Conservation (phyloP, 2,113 vertebrate genomes). For the Podilymbus podiceps region DNA sequence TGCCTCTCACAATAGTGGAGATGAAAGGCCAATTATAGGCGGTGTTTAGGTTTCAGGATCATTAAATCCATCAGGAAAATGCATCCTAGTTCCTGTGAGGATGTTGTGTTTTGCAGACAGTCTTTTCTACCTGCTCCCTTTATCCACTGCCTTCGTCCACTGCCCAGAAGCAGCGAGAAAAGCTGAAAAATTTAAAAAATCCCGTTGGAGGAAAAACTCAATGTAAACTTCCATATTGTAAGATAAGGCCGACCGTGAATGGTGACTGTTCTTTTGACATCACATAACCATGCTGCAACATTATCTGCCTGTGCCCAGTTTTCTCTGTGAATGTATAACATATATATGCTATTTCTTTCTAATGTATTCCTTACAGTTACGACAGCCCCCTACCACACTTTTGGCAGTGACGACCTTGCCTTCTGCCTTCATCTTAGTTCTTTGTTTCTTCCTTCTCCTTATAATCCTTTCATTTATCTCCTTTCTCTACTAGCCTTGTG, state of each 20-base stretch:
- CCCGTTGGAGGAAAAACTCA: background rate
- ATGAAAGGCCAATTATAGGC: background rate
- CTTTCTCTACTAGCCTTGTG: background rate
- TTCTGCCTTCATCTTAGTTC: background rate
- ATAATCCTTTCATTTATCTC: background rate
- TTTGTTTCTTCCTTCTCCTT: background rate
- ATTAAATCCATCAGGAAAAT: slow-evolving; percentile 20
- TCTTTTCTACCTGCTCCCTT: background rate
- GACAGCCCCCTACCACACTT: background rate
- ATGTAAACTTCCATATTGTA: background rate
- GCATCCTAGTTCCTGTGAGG: background rate
- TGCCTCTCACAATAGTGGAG: background rate
- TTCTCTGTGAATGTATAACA: background rate
- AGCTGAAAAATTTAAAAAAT: background rate
- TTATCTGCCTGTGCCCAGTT: background rate
- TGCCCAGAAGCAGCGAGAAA: background rate
- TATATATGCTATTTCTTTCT: background rate
- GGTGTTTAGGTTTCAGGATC: background rate
- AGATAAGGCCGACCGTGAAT: background rate
- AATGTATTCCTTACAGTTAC: background rate
- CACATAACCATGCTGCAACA: background rate
- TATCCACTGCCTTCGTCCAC: background rate
- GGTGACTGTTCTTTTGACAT: background rate
- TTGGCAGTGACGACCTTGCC: background rate
- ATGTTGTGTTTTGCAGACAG: background rate